Percentiles rank a stretch among this genome's conserved stretches.
These are phyloP conservation scores for Dendroctonus ponderosae DNA, from an alignment of 1,140 invertebrate genomes.

Conservation along the genomic window DNA sequence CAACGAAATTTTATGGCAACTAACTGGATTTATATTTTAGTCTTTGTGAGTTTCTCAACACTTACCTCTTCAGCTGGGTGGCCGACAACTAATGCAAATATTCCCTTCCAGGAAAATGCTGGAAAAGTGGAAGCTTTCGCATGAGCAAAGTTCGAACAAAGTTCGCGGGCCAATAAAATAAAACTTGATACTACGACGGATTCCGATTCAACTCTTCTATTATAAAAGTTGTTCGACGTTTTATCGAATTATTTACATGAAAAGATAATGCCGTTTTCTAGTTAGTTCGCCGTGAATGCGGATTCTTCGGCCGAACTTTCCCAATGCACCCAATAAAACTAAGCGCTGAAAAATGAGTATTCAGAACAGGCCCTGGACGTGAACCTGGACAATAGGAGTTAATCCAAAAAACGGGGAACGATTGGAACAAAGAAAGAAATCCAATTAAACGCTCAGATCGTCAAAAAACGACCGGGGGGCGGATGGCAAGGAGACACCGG, in stretches of 20 bases:
- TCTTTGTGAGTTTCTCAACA: background rate
- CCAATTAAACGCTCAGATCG: slow-evolving; percentile 33
- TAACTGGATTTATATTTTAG: background rate
- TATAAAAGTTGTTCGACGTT: slow-evolving; percentile 30
- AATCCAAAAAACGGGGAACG: slow-evolving; percentile 1
- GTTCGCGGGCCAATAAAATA: slow-evolving; percentile 22
- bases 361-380: no score
- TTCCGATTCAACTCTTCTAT: slow-evolving; percentile 31
- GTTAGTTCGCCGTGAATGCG: slow-evolving; percentile 16
- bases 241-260: slow-evolving; percentile 33
- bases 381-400: no score
- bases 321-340: no score
- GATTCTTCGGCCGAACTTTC: background rate
- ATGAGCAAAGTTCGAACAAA: slow-evolving; percentile 11
- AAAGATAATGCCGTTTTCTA: slow-evolving; percentile 28
- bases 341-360: no score
- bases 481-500: background rate
- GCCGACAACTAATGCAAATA: slow-evolving; percentile 6
- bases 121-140: slow-evolving; percentile 2
- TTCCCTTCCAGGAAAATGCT: background rate
- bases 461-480: slow-evolving; percentile 15
- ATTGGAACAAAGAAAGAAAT: slow-evolving; percentile 33
- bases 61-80: background rate
- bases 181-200: slow-evolving; percentile 23
- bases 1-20: slow-evolving; percentile 2